These are phyloP conservation scores for Chironex yamaguchii DNA, from an alignment of 30 jellyfish, hydroid and myxozoan genomes.

Conservation along the genomic window DNA sequence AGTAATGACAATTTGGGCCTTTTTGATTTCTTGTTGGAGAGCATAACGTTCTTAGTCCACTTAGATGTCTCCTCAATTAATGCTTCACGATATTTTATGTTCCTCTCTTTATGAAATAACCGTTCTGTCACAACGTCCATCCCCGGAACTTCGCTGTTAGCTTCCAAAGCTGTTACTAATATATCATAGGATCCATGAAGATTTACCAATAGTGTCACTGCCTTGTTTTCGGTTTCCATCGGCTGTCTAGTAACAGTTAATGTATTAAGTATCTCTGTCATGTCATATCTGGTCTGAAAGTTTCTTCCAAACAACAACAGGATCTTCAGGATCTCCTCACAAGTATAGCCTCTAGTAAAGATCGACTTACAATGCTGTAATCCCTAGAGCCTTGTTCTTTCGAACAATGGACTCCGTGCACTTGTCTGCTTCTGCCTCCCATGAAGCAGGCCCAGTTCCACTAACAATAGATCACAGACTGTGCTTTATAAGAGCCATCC, in stretches of 20 bases:
- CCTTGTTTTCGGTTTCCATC: constrained; percentile 60
- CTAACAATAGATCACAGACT: constrained; percentile 22
- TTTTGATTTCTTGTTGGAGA: not conserved
- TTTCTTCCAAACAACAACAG: constrained; percentile 61
- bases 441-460: constrained; percentile 14
- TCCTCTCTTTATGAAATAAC: constrained; percentile 54
- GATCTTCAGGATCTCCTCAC: constrained; percentile 79
- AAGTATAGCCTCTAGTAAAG: constrained; percentile 46
- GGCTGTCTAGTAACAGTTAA: constrained; percentile 64
- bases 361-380: too few relatives aligned
- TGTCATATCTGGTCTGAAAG: constrained; percentile 60
- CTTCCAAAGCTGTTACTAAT: constrained; percentile 76
- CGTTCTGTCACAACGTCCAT: constrained; percentile 72
- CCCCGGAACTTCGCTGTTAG: constrained; percentile 51
- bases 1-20: constrained; percentile 54
- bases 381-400: not conserved
- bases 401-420: not conserved
- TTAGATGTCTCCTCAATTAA: not conserved
- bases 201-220: constrained; percentile 70
- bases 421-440: not conserved
- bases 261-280: constrained; percentile 63
- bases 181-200: constrained; percentile 60
- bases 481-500: constrained; percentile 36
- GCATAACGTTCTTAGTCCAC: too few relatives aligned
- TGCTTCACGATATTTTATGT: constrained; percentile 9